Evolutionary conservation across 2,113 vertebrate genomes (phyloP).

Genomic region (Coryphaenoides rupestris): DNA sequence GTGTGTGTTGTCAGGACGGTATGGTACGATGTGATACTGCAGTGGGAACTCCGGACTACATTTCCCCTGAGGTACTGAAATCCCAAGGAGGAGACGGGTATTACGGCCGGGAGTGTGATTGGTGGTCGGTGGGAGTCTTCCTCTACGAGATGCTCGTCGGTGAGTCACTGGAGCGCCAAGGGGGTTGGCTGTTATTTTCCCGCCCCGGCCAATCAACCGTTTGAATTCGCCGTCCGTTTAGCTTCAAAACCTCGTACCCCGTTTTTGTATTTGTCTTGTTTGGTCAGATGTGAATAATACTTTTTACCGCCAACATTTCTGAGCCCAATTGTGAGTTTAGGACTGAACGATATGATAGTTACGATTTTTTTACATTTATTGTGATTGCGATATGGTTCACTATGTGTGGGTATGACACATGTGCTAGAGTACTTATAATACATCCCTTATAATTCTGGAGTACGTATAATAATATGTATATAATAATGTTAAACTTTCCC

Average conservation of each 20-base stretch:
- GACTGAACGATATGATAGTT: too few species aligned
- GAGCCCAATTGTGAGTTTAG: too few species aligned
- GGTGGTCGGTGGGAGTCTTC: conserved; percentile 99
- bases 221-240: neutral
- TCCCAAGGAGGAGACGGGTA: conserved; percentile 98
- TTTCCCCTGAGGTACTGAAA: conserved; percentile 97
- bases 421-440: too few species aligned
- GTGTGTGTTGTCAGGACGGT: conserved; percentile 78
- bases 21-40: conserved; percentile 99
- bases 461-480: too few species aligned
- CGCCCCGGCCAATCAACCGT: neutral
- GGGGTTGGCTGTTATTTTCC: conserved; percentile 3
- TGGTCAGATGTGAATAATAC: too few species aligned
- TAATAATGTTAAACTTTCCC: too few species aligned
- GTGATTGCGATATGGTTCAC: too few species aligned
- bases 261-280: too few species aligned
- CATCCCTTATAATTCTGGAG: too few species aligned
- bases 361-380: too few species aligned
- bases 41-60: conserved; percentile 97
- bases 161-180: conserved; percentile 67
- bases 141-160: conserved; percentile 99
- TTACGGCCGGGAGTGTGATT: conserved; percentile 97
- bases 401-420: too few species aligned
- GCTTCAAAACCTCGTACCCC: neutral
- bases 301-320: too few species aligned